Conservation (phyloP, 2,888 invertebrate genomes). For the Stenodera caucasica region DNA sequence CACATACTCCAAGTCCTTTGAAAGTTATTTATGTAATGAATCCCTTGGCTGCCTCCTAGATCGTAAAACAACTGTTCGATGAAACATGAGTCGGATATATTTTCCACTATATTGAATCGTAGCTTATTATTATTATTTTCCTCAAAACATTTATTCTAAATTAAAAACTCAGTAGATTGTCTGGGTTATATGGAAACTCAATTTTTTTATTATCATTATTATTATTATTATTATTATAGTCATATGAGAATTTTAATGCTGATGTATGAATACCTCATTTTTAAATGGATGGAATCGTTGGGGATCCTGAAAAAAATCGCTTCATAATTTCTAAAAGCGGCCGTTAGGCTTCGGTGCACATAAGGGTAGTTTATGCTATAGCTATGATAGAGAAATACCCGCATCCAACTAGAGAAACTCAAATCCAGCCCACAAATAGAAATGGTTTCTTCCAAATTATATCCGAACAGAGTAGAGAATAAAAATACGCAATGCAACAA, state of each 20-base stretch:
- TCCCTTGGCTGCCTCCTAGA: conserved; percentile 34
- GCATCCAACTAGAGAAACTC: neutral
- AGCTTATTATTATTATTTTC: conserved; percentile 19
- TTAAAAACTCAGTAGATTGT: neutral
- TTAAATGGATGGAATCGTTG: neutral
- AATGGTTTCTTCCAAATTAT: no score
- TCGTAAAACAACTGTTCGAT: conserved; percentile 37
- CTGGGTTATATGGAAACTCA: no score
- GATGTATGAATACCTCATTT: neutral
- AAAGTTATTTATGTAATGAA: conserved; percentile 43
- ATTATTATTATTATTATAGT: neutral
- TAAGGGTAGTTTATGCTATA: conserved; percentile 16
- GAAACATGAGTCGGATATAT: conserved; percentile 34
- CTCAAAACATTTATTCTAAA: neutral
- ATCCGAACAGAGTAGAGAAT: no score
- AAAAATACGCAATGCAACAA: neutral
- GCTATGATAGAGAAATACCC: neutral
- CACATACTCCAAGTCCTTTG: conserved; percentile 31
- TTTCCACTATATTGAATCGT: conserved; percentile 32
- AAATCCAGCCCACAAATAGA: no score
- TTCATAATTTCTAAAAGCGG: conserved; percentile 17
- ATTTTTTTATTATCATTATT: no score
- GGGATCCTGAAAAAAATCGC: conserved; percentile 11
- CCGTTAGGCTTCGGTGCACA: conserved; percentile 2
- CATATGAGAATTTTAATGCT: neutral